Evolutionary conservation across 2,797 vertebrate genomes (phyloP).

Genomic region (Notoglanidium macrostoma): DNA sequence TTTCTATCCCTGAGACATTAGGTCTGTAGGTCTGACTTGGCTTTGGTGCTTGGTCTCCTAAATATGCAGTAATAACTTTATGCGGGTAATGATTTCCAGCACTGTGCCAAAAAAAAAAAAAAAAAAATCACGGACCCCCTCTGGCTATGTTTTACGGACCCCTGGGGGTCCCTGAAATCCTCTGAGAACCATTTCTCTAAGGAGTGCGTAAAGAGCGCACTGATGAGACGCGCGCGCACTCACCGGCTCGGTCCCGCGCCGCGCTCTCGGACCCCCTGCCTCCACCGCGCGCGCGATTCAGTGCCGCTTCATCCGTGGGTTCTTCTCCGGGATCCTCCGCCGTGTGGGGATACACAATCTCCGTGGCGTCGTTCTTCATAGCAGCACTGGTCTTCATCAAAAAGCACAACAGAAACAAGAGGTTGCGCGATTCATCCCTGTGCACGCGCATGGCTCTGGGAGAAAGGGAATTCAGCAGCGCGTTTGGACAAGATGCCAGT

Average conservation of each 20-base stretch:
- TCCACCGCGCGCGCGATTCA: constrained; percentile 90
- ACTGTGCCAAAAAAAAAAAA: not conserved
- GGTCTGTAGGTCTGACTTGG: not conserved
- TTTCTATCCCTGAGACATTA: not conserved
- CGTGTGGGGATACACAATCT: constrained; percentile 84
- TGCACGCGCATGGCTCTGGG: constrained; percentile 78
- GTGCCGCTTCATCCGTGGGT: constrained; percentile 80
- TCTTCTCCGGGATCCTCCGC: constrained; percentile 69
- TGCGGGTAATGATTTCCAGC: not conserved
- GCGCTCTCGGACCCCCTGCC: constrained; percentile 77
- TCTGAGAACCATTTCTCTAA: not conserved
- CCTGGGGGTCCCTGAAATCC: not conserved
- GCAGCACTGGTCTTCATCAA: constrained; percentile 81
- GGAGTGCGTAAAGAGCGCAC: not conserved
- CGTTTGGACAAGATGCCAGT: not conserved
- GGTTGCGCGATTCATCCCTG: constrained; percentile 74
- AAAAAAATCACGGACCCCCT: no score
- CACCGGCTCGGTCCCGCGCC: constrained; percentile 82
- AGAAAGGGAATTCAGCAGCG: not conserved
- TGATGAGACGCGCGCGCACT: constrained; percentile 63
- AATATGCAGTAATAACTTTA: not conserved
- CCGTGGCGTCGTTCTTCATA: constrained; percentile 93
- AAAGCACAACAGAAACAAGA: constrained; percentile 80
- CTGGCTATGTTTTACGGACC: not conserved
- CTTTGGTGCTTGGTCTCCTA: not conserved